Base-by-base conservation (phyloP, 2,888 invertebrate genomes). In the Mantis religiosa region DNA sequence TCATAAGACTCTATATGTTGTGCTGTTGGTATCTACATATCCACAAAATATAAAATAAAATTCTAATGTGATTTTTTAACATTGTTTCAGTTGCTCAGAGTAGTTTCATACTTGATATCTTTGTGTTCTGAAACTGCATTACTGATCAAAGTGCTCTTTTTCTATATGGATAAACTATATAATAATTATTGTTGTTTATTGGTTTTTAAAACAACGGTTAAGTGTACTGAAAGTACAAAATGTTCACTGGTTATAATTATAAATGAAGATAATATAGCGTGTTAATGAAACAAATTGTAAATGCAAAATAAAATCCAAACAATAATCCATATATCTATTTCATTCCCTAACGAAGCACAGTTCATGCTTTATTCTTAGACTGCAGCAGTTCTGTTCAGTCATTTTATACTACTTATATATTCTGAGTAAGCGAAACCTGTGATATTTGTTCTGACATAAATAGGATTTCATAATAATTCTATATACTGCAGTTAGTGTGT, bases 391-490 rank as follows among this genome's bases (percentile, higher is more conserved):
- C 15, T 71, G 54, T 71, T 71, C 54, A 71, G 20, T 71, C 54
- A 71, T 71, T 71, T 41, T 71, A 71, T 71, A 71, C 54, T 71
- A 71, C 41, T 41, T 41, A 71, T 71, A 71, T 71, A 71, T 71
- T 87, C 86, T 81, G 86, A 87, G 71, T 87, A 81, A 87, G 86
- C 86, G 71, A 30, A 87, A 28, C 81, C 86, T 87, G 86, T 81
- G 86, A 87, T 87, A 87, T 87, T 71, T 84, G 30, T 85, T 87
- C 54, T 71, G 54, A 71, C 20, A 71, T 71, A 71, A 15, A 25
- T 71, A 71, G 25, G 25, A 71, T 71, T 20, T 71, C 25, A 71
- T 15, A 71, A 71, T 71, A 25, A 14, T 54, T 14, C 25, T 20
- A 71, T 71, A 71, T 71, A 71, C 41, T 41, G 41, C 54, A 71